A percentile compares a stretch with the other conserved stretches of the same genome.
These are phyloP conservation scores for Thunnus albacares DNA, from an alignment of 2,797 vertebrate genomes.

Conservation along the genomic window DNA sequence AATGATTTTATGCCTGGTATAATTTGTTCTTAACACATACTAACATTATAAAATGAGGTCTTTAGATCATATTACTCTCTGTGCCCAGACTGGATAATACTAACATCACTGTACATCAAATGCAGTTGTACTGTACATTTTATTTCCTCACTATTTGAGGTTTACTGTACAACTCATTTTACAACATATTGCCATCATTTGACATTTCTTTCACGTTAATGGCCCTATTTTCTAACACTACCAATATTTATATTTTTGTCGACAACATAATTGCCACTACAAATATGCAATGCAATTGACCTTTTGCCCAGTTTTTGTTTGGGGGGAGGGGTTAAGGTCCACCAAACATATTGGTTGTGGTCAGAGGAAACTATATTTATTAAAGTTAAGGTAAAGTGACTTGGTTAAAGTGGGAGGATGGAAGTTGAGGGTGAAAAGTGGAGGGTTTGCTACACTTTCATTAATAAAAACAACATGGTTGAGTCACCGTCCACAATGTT, in stretches of 20 bases:
- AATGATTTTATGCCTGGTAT: slow-evolving; percentile 37
- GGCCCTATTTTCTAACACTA: neutral
- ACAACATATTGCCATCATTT: too few relatives aligned
- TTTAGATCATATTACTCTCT: slow-evolving; percentile 5
- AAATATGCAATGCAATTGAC: neutral
- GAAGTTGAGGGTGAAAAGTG: neutral
- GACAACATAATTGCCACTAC: neutral
- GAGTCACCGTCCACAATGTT: slow-evolving; percentile 34
- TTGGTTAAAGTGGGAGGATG: too few relatives aligned
- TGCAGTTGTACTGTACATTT: neutral
- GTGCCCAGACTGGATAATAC: neutral
- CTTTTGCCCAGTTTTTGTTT: neutral
- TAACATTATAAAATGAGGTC: neutral
- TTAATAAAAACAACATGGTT: slow-evolving; percentile 33
- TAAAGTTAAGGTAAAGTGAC: neutral
- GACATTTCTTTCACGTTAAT: too few relatives aligned
- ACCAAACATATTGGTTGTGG: neutral
- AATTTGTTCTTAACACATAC: slow-evolving; percentile 4
- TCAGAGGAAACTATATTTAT: neutral
- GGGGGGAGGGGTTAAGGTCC: neutral
- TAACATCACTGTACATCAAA: neutral
- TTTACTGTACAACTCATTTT: neutral
- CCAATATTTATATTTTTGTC: too few relatives aligned
- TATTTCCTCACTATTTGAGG: neutral
- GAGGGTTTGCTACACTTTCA: slow-evolving; percentile 22